Conservation (phyloP, 2,888 invertebrate species). For the Ramazzottius varieornatus region DNA sequence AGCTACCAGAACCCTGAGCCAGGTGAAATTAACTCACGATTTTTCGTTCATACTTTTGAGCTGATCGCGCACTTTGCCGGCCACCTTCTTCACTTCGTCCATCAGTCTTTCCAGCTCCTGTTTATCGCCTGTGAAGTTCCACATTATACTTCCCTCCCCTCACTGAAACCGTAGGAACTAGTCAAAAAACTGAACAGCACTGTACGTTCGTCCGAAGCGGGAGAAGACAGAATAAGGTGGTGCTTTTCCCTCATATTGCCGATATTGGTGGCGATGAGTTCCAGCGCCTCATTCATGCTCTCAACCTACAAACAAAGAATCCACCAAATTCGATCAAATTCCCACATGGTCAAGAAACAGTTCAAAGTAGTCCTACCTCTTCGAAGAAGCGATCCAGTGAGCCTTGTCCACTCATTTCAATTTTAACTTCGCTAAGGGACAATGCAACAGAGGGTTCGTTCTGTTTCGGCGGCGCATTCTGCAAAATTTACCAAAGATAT, state of each 20-base stretch:
- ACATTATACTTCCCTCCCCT: not conserved
- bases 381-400: not conserved
- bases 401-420: conserved; percentile 1
- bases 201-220: not conserved
- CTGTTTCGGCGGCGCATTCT: not conserved
- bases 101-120: conserved; percentile 8
- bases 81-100: conserved; percentile 6
- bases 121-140: conserved; percentile 4
- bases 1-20: not conserved
- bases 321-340: not conserved
- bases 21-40: not conserved
- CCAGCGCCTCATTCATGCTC: not conserved
- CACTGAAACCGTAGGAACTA: not conserved
- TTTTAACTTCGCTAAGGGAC: not conserved
- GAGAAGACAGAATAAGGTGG: not conserved
- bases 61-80: conserved; percentile 3
- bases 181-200: not conserved
- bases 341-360: not conserved
- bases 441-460: not conserved
- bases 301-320: not conserved
- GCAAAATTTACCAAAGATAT: no score
- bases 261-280: not conserved
- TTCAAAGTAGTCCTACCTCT: not conserved
- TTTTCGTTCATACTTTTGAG: conserved; percentile 7
- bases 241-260: not conserved